A percentile compares a stretch with the other conserved stretches of the same genome.
These are phyloP conservation scores for Peribatodes rhomboidaria DNA, from an alignment of 2,888 invertebrate genomes.

Conservation along the genomic window DNA sequence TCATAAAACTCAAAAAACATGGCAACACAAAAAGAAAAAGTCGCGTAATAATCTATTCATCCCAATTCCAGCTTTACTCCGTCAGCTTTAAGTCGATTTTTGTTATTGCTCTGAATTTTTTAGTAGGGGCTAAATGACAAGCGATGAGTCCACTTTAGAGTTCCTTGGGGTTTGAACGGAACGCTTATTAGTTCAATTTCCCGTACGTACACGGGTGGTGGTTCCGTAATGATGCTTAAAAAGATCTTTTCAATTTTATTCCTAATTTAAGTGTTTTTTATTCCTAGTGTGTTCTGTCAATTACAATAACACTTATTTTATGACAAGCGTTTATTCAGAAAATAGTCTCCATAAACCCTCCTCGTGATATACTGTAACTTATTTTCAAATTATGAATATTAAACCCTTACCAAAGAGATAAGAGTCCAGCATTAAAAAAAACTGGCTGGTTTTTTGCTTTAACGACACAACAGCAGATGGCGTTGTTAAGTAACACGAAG, in stretches of 20 bases:
- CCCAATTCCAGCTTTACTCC: conserved; percentile 12
- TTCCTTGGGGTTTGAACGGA: conserved; percentile 35
- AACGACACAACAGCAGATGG: too few species aligned
- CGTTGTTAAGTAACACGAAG: too few species aligned
- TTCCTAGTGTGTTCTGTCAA: too few species aligned
- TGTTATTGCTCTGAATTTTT: background rate
- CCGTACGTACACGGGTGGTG: conserved; percentile 35
- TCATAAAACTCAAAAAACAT: conserved; percentile 55
- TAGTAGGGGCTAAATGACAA: conserved; percentile 54
- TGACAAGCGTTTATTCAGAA: too few species aligned
- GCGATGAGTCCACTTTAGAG: conserved; percentile 46
- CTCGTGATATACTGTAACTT: too few species aligned
- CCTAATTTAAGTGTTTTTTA: background rate
- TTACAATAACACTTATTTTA: too few species aligned
- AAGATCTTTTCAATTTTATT: background rate
- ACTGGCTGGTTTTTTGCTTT: too few species aligned
- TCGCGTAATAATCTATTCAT: conserved; percentile 17
- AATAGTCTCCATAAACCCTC: too few species aligned
- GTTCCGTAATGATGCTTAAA: conserved; percentile 22
- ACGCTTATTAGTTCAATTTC: conserved; percentile 48
- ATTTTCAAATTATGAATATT: too few species aligned
- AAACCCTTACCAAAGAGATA: too few species aligned
- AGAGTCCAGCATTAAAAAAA: too few species aligned
- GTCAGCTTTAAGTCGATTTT: conserved; percentile 15
- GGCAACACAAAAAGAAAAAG: conserved; percentile 47